Conservation (phyloP, 2,113 vertebrate genomes). For the Albula glossodonta region DNA sequence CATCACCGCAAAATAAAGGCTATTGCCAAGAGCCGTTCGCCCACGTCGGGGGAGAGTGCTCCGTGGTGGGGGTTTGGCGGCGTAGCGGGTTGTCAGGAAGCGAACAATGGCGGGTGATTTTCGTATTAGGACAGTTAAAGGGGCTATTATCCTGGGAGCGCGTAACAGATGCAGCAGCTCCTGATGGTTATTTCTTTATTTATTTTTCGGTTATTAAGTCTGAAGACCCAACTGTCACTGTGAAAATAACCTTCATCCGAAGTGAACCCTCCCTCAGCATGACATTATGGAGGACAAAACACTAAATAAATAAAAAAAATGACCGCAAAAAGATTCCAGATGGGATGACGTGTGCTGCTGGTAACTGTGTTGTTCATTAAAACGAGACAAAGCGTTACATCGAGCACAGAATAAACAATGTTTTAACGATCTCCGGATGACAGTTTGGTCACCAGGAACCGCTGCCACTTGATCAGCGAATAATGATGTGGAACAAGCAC, state of each 20-base stretch:
- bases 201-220: conserved; percentile 63
- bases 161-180: conserved; percentile 68
- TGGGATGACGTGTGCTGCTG: conserved; percentile 51
- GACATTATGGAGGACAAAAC: conserved; percentile 57
- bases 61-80: background rate
- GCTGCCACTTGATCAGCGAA: conserved; percentile 12
- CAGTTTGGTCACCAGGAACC: conserved; percentile 9
- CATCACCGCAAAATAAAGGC: background rate
- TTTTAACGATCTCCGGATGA: conserved; percentile 29
- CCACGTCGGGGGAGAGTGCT: background rate
- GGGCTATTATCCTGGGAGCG: conserved; percentile 60
- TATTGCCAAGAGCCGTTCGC: background rate
- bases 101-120: conserved; percentile 52
- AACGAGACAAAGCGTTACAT: conserved; percentile 48
- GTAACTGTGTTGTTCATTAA: conserved; percentile 45
- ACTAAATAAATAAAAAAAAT: background rate
- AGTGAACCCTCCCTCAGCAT: conserved; percentile 55
- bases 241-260: conserved; percentile 68
- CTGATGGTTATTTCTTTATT: conserved; percentile 57
- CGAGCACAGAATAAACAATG: conserved; percentile 34
- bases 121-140: conserved; percentile 66
- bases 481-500: background rate
- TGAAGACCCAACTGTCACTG: conserved; percentile 61
- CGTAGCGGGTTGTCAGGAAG: conserved; percentile 19
- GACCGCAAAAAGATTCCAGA: conserved; percentile 51